Conservation (phyloP, 2,888 invertebrate genomes). For the Sinelater perroti region DNA sequence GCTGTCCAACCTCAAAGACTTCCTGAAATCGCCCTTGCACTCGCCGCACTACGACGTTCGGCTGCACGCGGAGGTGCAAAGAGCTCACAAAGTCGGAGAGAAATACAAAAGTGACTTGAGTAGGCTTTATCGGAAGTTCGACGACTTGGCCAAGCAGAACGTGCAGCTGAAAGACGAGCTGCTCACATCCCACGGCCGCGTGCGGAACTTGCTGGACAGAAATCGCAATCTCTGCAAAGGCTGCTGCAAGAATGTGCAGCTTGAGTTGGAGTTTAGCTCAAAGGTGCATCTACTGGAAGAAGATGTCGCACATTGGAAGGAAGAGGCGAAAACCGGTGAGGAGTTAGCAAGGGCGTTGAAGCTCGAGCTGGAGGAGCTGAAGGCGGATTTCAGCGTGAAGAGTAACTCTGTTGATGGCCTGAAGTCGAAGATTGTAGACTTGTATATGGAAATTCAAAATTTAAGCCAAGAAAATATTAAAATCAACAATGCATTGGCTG, state of each 20-base stretch:
- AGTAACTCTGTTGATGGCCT: constrained; percentile 30
- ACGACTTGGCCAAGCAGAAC: constrained; percentile 26
- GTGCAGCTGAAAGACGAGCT: constrained; percentile 30
- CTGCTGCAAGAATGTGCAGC: neutral
- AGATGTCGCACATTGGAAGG: constrained; percentile 10
- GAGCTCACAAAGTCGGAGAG: constrained; percentile 26
- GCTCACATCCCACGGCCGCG: constrained; percentile 17
- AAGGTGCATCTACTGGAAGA: constrained; percentile 6
- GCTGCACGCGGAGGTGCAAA: constrained; percentile 16
- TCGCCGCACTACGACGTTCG: no score
- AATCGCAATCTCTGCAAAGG: neutral
- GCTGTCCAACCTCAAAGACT: constrained; percentile 19
- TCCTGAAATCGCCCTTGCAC: constrained; percentile 21
- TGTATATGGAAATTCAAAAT: constrained; percentile 29
- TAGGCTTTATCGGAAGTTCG: constrained; percentile 31
- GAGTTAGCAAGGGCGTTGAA: constrained; percentile 1
- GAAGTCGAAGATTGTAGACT: constrained; percentile 36
- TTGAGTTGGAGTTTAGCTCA: constrained; percentile 1
- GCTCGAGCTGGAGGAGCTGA: constrained; percentile 22
- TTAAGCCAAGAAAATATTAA: constrained; percentile 19
- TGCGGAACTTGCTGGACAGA: constrained; percentile 12
- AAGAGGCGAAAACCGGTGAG: constrained; percentile 3
- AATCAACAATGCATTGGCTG: constrained; percentile 5
- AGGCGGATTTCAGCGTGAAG: constrained; percentile 29
- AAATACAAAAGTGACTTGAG: constrained; percentile 32